phyloP scores from a whole-genome alignment of 2,113 vertebrate species.

The Piprites chloris region DNA sequence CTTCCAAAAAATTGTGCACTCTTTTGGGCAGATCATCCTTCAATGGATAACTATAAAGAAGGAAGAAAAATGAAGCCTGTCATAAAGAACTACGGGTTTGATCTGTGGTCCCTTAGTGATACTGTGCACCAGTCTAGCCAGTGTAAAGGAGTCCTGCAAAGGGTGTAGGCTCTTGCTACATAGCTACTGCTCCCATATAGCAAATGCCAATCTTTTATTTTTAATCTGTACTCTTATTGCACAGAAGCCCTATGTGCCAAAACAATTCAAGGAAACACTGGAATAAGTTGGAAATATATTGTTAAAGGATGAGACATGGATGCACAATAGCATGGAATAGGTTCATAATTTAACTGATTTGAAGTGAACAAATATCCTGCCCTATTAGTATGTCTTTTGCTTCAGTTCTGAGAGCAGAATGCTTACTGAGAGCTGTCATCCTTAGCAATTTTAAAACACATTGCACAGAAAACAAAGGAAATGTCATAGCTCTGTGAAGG shows the following conservation, averaged over 20 bases:
- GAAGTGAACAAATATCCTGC: neutral
- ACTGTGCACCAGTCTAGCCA: neutral
- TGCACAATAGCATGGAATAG: rapidly evolving
- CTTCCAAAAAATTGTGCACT: neutral
- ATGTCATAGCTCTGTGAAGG: neutral
- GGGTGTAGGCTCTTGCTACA: neutral
- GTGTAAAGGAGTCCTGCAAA: neutral
- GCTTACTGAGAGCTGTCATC: neutral
- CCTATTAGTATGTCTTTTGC: neutral
- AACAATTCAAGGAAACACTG: neutral
- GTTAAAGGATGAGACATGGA: neutral
- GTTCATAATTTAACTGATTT: neutral
- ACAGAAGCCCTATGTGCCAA: neutral
- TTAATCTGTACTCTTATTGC: neutral
- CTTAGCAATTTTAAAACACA: neutral
- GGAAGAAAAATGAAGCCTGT: neutral
- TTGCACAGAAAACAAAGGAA: neutral
- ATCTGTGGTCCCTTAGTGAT: neutral
- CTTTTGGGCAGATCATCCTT: neutral
- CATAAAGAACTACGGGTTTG: neutral
- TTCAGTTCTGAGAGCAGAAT: neutral
- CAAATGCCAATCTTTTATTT: neutral
- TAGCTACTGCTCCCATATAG: neutral
- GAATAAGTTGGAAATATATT: neutral
- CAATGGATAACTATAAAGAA: neutral